A percentile compares a stretch with the other conserved stretches of the same genome.
These are phyloP conservation scores for Eilema sororculum DNA, from an alignment of 2,888 invertebrate species.

Conservation along the genomic window DNA sequence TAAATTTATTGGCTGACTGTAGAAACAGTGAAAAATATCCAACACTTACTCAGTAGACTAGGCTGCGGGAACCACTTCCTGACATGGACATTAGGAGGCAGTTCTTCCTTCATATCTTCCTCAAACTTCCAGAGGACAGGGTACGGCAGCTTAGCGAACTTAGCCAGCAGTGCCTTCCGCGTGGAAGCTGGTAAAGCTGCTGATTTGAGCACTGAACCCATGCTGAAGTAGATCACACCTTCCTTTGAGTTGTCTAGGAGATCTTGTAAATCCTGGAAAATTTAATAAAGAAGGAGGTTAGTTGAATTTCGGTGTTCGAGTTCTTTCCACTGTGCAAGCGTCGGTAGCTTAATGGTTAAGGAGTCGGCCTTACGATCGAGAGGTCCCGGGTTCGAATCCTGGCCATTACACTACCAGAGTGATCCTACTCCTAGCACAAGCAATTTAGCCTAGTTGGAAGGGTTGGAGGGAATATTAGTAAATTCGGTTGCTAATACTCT, in stretches of 20 bases:
- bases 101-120: slow-evolving; percentile 58
- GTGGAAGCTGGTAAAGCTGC: slow-evolving; percentile 51
- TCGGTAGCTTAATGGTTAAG: too few species aligned
- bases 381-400: too few species aligned
- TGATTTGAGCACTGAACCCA: slow-evolving; percentile 70
- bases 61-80: slow-evolving; percentile 84
- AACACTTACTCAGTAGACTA: slow-evolving; percentile 77
- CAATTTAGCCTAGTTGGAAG: too few species aligned
- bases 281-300: too few species aligned
- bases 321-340: too few species aligned
- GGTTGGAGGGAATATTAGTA: too few species aligned
- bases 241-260: slow-evolving; percentile 64
- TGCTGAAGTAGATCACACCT: slow-evolving; percentile 76
- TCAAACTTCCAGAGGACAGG: slow-evolving; percentile 86
- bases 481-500: too few species aligned
- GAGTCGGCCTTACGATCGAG: too few species aligned
- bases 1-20: too few species aligned
- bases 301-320: too few species aligned
- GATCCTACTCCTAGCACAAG: too few species aligned
- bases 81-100: slow-evolving; percentile 78
- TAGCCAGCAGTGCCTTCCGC: slow-evolving; percentile 54
- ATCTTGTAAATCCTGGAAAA: slow-evolving; percentile 68
- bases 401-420: too few species aligned
- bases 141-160: slow-evolving; percentile 62
- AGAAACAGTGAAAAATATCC: background rate